Conservation (phyloP, 2,888 invertebrate species). For the Rhamphomyia laevipes region DNA sequence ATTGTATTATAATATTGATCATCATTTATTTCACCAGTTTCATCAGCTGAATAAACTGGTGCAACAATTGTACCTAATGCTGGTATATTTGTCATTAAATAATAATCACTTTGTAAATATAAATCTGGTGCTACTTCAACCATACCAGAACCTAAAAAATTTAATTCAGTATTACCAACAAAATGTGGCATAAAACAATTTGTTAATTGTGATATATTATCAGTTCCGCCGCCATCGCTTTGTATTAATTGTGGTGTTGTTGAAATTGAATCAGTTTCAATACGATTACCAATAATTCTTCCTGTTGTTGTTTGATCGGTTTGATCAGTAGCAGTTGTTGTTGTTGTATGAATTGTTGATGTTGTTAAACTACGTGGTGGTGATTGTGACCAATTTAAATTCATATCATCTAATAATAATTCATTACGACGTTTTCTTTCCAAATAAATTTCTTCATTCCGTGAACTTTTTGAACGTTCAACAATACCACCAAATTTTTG, state of each 20-base stretch:
- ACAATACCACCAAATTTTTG: too few species aligned
- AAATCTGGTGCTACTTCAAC: background rate
- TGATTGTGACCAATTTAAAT: background rate
- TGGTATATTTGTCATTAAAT: background rate
- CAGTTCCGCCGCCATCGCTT: too few species aligned
- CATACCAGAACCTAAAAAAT: background rate
- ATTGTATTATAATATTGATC: too few species aligned
- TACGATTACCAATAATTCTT: background rate
- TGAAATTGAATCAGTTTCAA: background rate
- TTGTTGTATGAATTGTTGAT: background rate
- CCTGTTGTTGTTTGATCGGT: background rate
- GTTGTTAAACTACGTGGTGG: background rate
- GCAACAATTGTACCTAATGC: background rate
- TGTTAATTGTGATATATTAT: background rate
- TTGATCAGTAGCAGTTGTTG: background rate
- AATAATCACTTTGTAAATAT: background rate
- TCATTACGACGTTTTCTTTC: too few species aligned
- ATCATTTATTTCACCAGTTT: too few species aligned
- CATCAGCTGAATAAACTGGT: background rate
- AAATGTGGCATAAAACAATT: background rate
- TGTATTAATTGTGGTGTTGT: background rate
- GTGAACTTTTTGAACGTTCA: too few species aligned
- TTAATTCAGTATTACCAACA: background rate
- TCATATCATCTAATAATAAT: too few species aligned
- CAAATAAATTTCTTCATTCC: too few species aligned